Percentiles rank a stretch among this genome's conserved stretches.
phyloP scores from a whole-genome alignment of 2,797 vertebrate species.

The Pogoniulus pusillus region DNA sequence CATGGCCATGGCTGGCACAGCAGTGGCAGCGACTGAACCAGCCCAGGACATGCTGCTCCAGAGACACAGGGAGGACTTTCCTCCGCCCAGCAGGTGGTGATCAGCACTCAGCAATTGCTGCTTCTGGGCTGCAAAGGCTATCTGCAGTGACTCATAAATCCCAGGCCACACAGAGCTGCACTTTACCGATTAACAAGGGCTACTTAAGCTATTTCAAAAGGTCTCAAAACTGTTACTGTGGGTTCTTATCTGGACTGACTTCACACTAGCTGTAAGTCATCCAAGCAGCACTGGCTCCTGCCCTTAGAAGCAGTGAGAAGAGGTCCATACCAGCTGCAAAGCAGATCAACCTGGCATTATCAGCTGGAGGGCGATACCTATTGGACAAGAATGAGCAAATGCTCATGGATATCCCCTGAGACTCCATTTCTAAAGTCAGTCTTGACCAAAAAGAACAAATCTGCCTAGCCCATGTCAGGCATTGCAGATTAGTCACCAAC shows the following conservation, averaged over 20 bases:
- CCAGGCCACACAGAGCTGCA: background rate
- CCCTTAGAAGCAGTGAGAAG: background rate
- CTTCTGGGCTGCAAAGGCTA: background rate
- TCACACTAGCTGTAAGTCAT: slow-evolving; percentile 6
- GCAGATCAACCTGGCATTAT: background rate
- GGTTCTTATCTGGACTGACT: slow-evolving; percentile 25
- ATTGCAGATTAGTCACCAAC: slow-evolving; percentile 9
- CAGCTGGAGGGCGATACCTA: background rate
- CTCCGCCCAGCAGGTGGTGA: background rate
- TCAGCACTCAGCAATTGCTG: background rate
- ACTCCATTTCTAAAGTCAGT: slow-evolving; percentile 27
- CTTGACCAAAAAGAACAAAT: slow-evolving; percentile 2
- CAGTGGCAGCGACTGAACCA: background rate
- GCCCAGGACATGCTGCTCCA: background rate
- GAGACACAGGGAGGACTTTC: background rate
- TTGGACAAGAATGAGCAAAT: slow-evolving; percentile 9
- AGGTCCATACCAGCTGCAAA: background rate
- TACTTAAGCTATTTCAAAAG: background rate
- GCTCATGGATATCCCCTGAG: background rate
- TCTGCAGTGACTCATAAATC: background rate
- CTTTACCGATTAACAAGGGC: background rate
- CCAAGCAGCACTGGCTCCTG: background rate
- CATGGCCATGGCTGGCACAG: fast-evolving
- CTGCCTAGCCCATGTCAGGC: background rate
- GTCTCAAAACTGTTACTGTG: background rate